Evolutionary conservation across 64 coral and sea anemone genomes (phyloP), one percentile per base, ranked within the genome.

Genomic region (Exaiptasia diaphana): DNA sequence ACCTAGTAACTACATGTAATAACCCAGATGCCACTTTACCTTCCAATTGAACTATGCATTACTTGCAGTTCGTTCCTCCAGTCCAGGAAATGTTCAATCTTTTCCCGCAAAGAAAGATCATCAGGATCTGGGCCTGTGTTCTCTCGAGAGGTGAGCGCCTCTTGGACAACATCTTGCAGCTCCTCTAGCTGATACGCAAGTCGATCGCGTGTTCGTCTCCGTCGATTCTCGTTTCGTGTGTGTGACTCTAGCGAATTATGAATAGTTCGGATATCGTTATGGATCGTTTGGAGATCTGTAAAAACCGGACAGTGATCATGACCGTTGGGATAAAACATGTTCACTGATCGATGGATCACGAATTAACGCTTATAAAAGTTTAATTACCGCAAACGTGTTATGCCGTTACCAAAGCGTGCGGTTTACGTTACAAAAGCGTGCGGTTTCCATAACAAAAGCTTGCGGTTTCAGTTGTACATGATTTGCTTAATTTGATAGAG

Each of bases 1-100:
- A n/a, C n/a, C n/a, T n/a, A n/a, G n/a, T n/a, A n/a, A n/a, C n/a
- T n/a, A n/a, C n/a, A n/a, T n/a, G n/a, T n/a, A n/a, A n/a, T n/a
- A n/a, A n/a, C n/a, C n/a, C n/a, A n/a, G n/a, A n/a, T n/a, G n/a
- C n/a, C 15, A 7, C 43, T 46, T 37, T 13, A 73, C 69, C 69
- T 73, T 32, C 69, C 69, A 3, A 73, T 73, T 4, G 69, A 45
- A 22, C 39, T 73, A 46, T 73, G 69, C 0, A 73, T 17, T 26
- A 73, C 28, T 43, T 73, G 69, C 15, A 73, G 26, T 3, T 73
- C 29, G 44, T 73, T 49, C 15, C 69, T 49, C 69, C 69, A 73
- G 4, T 73, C 27, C 44, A 73, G 45, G 45, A 73, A 73, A 26
- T 45, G 28, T 25, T 42, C 17, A 17, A 73, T 8, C 11, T 45